phyloP scores from a whole-genome alignment of 2,113 vertebrate genomes.

The Bombycilla garrulus region DNA sequence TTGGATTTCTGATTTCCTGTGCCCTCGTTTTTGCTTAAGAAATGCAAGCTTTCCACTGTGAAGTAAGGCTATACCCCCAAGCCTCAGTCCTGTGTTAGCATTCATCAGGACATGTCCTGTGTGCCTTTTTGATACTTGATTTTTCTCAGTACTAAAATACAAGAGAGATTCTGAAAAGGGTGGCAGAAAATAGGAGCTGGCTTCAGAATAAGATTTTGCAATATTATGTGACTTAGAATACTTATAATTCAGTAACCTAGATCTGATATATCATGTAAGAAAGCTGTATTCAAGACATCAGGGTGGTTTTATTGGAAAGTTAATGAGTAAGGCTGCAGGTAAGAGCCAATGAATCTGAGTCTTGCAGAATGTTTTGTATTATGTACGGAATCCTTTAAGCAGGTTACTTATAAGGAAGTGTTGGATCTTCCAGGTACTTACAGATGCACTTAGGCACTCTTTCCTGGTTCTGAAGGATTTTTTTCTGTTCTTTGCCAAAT shows the following conservation, averaged over 20 bases:
- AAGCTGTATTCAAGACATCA: neutral
- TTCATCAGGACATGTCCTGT: neutral
- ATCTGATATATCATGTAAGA: neutral
- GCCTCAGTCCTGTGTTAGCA: neutral
- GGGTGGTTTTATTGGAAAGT: neutral
- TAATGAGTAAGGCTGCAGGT: neutral
- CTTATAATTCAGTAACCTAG: neutral
- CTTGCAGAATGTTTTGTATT: neutral
- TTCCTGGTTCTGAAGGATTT: accelerated
- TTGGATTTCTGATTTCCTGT: neutral
- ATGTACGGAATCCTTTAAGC: neutral
- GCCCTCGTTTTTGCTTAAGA: neutral
- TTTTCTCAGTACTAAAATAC: neutral
- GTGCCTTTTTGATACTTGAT: neutral
- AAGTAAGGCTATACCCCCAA: accelerated
- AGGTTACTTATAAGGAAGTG: neutral
- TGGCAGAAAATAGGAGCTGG: neutral
- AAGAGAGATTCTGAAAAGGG: neutral
- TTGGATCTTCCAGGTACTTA: neutral
- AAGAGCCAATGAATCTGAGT: neutral
- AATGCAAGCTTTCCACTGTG: neutral
- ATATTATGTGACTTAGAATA: neutral
- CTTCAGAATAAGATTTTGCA: neutral
- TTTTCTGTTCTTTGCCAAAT: neutral
- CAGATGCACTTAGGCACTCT: accelerated